A percentile compares a stretch with the other conserved stretches of the same genome.
Evolutionary conservation across 2,888 invertebrate genomes (phyloP).

Genomic region (Nasonovia ribisnigri): DNA sequence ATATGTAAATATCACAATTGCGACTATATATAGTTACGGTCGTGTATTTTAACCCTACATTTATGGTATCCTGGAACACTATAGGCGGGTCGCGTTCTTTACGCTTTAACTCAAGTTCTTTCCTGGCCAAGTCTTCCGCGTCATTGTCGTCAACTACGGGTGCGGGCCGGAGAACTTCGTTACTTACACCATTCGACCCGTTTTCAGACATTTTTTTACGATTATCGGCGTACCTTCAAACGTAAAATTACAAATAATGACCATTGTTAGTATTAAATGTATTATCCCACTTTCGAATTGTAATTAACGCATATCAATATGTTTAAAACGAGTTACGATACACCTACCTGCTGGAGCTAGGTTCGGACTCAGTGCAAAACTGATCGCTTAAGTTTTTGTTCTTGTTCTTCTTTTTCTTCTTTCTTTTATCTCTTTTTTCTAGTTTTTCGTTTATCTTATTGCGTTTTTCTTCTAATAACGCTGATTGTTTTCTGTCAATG

Average conservation of each 20-base stretch:
- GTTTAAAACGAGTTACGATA: neutral
- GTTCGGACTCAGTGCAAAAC: slow-evolving; percentile 26
- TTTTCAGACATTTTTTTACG: slow-evolving; percentile 67
- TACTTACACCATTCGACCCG: slow-evolving; percentile 63
- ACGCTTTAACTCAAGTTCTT: slow-evolving; percentile 78
- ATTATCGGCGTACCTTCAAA: slow-evolving; percentile 2
- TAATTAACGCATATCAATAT: neutral
- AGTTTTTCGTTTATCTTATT: slow-evolving; percentile 80
- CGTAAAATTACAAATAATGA: slow-evolving; percentile 1
- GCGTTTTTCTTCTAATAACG: slow-evolving; percentile 78
- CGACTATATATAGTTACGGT: neutral
- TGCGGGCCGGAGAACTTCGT: slow-evolving; percentile 65
- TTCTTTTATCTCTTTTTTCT: slow-evolving; percentile 80
- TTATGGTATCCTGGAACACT: slow-evolving; percentile 79
- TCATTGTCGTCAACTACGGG: slow-evolving; percentile 69
- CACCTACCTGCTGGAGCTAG: slow-evolving; percentile 56
- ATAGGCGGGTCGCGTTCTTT: slow-evolving; percentile 85
- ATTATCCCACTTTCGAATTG: neutral
- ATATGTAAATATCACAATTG: neutral
- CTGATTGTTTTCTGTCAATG: slow-evolving; percentile 74
- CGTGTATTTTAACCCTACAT: slow-evolving; percentile 74
- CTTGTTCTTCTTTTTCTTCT: slow-evolving; percentile 79
- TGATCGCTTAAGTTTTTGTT: slow-evolving; percentile 69
- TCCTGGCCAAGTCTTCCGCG: slow-evolving; percentile 75
- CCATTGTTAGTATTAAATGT: neutral